Evolutionary conservation across 1,140 invertebrate species (phyloP), one percentile per base, ranked within the genome.

Genomic region (Drosophila elegans): DNA sequence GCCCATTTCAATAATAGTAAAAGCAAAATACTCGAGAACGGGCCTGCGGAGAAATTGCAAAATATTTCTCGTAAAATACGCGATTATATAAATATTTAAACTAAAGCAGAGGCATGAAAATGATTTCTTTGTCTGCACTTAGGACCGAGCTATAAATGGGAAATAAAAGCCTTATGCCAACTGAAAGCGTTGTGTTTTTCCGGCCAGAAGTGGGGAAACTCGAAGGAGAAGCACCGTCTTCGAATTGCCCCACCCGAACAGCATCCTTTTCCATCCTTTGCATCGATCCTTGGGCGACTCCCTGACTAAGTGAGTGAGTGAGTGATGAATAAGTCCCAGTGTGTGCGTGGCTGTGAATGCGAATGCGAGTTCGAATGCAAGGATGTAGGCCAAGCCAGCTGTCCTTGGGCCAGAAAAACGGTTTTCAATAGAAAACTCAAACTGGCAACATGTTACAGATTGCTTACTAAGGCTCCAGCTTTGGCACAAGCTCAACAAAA

Each of bases 71-170:
- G 68, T 72, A 55, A 82, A 86, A 86, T 82, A 62, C 74, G 74
- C 69, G 74, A 69, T 76, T 76, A 55, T 44, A 78, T 76, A 86
- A 88, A 88, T 86, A 88, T 83, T 88, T 86, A 86, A 83, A 69
- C 66, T 83, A 74, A 75, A 59, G 74, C 74, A 68, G 55, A 41
- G 67, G 69, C 71, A 81, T 74, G 78, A 63, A 72, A 71, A 59
- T 69, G 64, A 78, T 72, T 86, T 66, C 72, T 57, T 42, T 53
- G 45, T 44, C 61, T 51, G 53, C 49, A 60, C 44, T 64, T 62
- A 71, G 45, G 73, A 55, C 54, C 55, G 7, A 5, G 34, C 44
- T 60, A 41, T 34, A 59, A 62, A 68, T 72, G 69, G 45, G 63
- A 81, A 71, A 78, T 78, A 88, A 78, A 86, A 78, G 79, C 83